Conservation (phyloP, 2,797 vertebrate genomes). For the Astyanax mexicanus region DNA sequence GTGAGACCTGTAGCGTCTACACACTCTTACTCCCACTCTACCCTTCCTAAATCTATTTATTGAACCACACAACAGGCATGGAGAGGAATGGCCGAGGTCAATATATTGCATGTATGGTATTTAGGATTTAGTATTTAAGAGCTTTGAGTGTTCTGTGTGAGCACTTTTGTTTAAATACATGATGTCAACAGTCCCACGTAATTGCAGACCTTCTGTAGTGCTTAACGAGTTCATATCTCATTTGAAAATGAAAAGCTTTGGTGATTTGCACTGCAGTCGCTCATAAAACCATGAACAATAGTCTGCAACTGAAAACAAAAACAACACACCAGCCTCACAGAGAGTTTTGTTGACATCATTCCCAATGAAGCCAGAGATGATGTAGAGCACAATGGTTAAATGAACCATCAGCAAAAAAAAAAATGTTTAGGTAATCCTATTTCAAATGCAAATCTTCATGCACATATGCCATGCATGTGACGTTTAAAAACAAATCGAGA, state of each 20-base stretch:
- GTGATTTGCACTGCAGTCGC: slow-evolving; percentile 51
- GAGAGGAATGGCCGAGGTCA: not conserved
- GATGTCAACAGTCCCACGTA: slow-evolving; percentile 19
- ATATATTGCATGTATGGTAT: not conserved
- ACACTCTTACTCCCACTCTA: too few species aligned
- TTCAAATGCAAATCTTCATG: slow-evolving; percentile 47
- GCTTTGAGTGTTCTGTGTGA: not conserved
- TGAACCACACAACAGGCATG: not conserved
- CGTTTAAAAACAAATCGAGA: slow-evolving; percentile 60
- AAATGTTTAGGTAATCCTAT: slow-evolving; percentile 14
- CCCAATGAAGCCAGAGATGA: slow-evolving; percentile 3
- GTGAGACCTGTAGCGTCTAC: not conserved
- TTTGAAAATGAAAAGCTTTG: slow-evolving; percentile 35
- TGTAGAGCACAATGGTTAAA: not conserved
- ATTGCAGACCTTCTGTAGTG: slow-evolving; percentile 22
- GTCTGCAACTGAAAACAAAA: slow-evolving; percentile 7
- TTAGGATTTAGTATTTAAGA: not conserved
- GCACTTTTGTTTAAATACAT: not conserved
- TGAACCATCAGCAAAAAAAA: not conserved
- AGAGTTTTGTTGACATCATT: slow-evolving; percentile 10
- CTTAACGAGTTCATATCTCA: slow-evolving; percentile 28
- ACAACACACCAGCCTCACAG: not conserved
- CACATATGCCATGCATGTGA: not conserved
- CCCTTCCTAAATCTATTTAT: not conserved
- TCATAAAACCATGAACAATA: slow-evolving; percentile 20